These are phyloP conservation scores for Enteromius anoplus DNA, from an alignment of 2,797 vertebrate genomes.

Conservation along the genomic window DNA sequence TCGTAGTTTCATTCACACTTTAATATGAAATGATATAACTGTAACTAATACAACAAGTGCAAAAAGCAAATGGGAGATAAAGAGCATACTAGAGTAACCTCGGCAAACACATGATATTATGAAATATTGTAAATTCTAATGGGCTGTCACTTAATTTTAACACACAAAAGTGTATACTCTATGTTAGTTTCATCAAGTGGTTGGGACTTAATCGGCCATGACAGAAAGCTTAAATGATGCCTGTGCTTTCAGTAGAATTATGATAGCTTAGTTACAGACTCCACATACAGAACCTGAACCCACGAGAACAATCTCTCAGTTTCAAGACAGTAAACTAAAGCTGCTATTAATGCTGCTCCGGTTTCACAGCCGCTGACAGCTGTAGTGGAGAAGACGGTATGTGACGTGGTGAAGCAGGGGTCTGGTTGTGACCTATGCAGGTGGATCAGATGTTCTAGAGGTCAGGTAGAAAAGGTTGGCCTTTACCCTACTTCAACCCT, in stretches of 20 bases:
- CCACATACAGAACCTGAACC: slow-evolving; percentile 13
- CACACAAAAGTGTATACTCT: background rate
- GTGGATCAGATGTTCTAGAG: slow-evolving; percentile 51
- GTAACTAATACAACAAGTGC: background rate
- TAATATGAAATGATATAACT: background rate
- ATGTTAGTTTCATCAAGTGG: slow-evolving; percentile 11
- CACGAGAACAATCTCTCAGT: background rate
- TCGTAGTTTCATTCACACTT: background rate
- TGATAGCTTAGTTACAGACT: slow-evolving; percentile 16
- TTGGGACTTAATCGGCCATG: background rate
- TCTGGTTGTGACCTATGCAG: slow-evolving; percentile 36
- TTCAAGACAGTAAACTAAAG: slow-evolving; percentile 25
- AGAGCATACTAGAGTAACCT: background rate
- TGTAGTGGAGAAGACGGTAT: background rate
- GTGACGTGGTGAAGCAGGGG: slow-evolving; percentile 6
- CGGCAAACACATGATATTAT: background rate
- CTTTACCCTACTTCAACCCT: slow-evolving; percentile 33
- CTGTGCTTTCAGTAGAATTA: slow-evolving; percentile 13
- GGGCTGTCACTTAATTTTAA: background rate
- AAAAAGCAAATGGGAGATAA: background rate
- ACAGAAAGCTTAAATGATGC: slow-evolving; percentile 6
- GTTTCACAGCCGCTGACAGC: slow-evolving; percentile 13
- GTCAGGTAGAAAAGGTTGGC: slow-evolving; percentile 46
- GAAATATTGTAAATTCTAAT: background rate
- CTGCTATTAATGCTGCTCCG: slow-evolving; percentile 3